A percentile compares a stretch with the other conserved stretches of the same genome.
Conservation (phyloP, 2,888 invertebrate genomes). For the Drosophila austrosaltans region DNA sequence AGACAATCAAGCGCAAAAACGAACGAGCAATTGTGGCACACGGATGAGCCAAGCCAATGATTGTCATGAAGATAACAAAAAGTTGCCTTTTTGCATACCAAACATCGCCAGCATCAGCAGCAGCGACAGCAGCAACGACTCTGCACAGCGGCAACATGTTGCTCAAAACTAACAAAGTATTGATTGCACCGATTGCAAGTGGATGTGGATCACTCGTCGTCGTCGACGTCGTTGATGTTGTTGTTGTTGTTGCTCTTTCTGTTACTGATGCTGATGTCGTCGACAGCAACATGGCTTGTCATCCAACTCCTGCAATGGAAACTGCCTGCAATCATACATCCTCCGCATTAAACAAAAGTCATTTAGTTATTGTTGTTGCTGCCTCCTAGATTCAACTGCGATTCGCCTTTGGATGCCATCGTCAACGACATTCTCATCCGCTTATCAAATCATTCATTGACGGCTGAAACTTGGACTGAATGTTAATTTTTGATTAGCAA, state of each 20-base stretch:
- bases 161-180: constrained; percentile 78
- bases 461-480: constrained; percentile 36
- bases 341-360: constrained; percentile 66
- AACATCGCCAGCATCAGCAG: constrained; percentile 60
- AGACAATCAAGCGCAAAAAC: constrained; percentile 78
- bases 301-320: constrained; percentile 57
- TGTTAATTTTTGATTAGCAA: background rate
- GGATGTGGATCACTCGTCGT: constrained; percentile 74
- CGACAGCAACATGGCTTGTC: constrained; percentile 76
- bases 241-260: constrained; percentile 33
- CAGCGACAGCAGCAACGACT: constrained; percentile 28
- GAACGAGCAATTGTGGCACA: constrained; percentile 78
- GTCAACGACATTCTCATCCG: constrained; percentile 77
- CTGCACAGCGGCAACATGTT: constrained; percentile 67
- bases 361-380: constrained; percentile 71
- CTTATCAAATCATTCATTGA: constrained; percentile 78
- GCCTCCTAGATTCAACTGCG: constrained; percentile 26
- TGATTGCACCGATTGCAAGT: constrained; percentile 76
- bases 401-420: constrained; percentile 34
- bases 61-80: constrained; percentile 79
- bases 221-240: constrained; percentile 39
- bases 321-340: constrained; percentile 56
- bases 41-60: constrained; percentile 75
- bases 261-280: constrained; percentile 40
- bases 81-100: constrained; percentile 80